phyloP scores from a whole-genome alignment of 2,888 invertebrate species.

The Synanthedon vespiformis region DNA sequence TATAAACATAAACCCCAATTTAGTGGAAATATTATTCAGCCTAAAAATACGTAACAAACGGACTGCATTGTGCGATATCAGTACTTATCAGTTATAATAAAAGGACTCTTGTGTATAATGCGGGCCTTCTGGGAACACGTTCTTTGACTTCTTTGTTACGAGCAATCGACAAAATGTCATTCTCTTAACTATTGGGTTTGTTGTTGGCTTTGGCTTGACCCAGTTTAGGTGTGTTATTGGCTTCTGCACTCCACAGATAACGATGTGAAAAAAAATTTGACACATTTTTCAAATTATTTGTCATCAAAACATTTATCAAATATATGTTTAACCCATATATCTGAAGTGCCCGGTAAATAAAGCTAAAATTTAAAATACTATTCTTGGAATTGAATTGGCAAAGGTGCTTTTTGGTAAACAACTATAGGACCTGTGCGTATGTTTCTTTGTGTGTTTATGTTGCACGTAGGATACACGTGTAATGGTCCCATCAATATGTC shows the following conservation, averaged over 20 bases:
- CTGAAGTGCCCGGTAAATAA: slow-evolving; percentile 5
- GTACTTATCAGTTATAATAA: slow-evolving; percentile 15
- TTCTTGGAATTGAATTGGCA: background rate
- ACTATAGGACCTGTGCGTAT: no score
- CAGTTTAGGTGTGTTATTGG: slow-evolving; percentile 1
- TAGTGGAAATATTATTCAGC: background rate
- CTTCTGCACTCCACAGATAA: slow-evolving; percentile 1
- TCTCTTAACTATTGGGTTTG: slow-evolving; percentile 13
- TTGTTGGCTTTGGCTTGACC: slow-evolving; percentile 2
- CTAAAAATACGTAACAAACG: background rate
- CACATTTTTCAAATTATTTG: background rate
- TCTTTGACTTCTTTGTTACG: slow-evolving; percentile 35
- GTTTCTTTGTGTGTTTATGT: no score
- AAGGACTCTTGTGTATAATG: slow-evolving; percentile 27
- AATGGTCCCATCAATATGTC: no score
- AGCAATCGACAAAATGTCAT: slow-evolving; percentile 11
- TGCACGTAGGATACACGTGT: no score
- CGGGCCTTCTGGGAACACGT: slow-evolving; percentile 40
- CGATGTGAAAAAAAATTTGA: background rate
- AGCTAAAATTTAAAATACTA: background rate
- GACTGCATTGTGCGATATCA: slow-evolving; percentile 5
- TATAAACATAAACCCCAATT: background rate
- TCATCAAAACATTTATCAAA: slow-evolving; percentile 1
- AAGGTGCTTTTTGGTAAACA: background rate
- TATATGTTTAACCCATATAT: background rate